Base-by-base conservation (phyloP, 1,140 invertebrate genomes). In the Pissodes strobi region DNA sequence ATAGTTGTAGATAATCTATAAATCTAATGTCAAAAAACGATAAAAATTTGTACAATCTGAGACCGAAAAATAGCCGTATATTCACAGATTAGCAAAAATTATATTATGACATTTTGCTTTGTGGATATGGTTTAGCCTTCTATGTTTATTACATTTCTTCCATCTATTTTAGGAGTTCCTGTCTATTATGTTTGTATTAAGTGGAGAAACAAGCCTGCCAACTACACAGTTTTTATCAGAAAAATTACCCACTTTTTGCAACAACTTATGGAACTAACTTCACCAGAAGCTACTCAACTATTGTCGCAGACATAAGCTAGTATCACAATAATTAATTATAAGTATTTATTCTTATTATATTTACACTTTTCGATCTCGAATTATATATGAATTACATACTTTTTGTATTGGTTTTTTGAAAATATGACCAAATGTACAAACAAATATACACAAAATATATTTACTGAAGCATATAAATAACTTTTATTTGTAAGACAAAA, bases 141-240 rank as follows among this genome's bases (percentile, higher is more conserved):
- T n/a, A n/a, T n/a, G n/a, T n/a, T n/a, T n/a, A n/a, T n/a, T n/a
- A n/a, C n/a, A n/a, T n/a, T n/a, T n/a, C n/a, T n/a, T n/a, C n/a
- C n/a, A n/a, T n/a, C n/a, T n/a, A 5, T 64, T 70, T 61, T 64
- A 74, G 95, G 94, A 8, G 87, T 98, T 65, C 95, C 95, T 2
- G 89, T 97, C 1, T 98, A 97, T 77, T 87, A 90, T 59, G 56
- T 95, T 0, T 95, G 92, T 69, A 90, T 97, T 8, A 85, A 86
- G 67, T 94, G 92, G 91, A 83, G 90, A 73, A 87, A 85, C 19
- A 96, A 95, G 76, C 83, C 83, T 0, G 61, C 76, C 13, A 68
- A 70, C 9, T 83, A 81, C 63, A 68, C 81, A 48, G 63, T 53
- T 6, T 69, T 76, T 58, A 81, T 79, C 0, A 75, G 69, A 25